phyloP scores from a whole-genome alignment of 2,888 invertebrate species.

The Drosophila pseudotakahashii region DNA sequence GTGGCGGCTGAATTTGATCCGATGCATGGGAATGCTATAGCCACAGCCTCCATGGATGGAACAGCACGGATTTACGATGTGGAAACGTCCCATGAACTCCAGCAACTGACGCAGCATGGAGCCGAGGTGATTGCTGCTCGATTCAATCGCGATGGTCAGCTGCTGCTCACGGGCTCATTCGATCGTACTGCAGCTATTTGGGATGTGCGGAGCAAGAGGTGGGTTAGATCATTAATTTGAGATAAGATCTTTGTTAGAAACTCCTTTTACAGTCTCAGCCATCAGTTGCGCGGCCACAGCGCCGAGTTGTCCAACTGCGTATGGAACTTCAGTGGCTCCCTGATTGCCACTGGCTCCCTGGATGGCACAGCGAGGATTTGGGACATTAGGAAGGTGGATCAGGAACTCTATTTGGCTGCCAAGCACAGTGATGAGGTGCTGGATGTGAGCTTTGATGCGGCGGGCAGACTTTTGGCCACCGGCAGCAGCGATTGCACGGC shows the following conservation, averaged over 20 bases:
- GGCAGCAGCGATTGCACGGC: slow-evolving; percentile 91
- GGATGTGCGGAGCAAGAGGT: slow-evolving; percentile 89
- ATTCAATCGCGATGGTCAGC: slow-evolving; percentile 89
- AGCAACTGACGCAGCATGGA: slow-evolving; percentile 88
- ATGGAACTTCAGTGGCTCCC: slow-evolving; percentile 88
- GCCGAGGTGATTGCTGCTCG: slow-evolving; percentile 91
- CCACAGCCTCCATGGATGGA: slow-evolving; percentile 91
- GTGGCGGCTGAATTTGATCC: slow-evolving; percentile 89
- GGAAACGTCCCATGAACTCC: slow-evolving; percentile 88
- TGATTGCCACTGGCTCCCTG: slow-evolving; percentile 89
- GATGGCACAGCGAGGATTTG: slow-evolving; percentile 90
- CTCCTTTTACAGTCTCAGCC: slow-evolving; percentile 85
- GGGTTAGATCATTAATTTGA: too few species aligned
- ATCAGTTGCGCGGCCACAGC: slow-evolving; percentile 87
- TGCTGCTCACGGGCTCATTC: slow-evolving; percentile 91
- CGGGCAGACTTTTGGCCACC: slow-evolving; percentile 89
- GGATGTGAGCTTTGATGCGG: slow-evolving; percentile 91
- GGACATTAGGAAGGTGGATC: slow-evolving; percentile 86
- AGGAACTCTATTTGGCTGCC: slow-evolving; percentile 86
- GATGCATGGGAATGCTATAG: slow-evolving; percentile 86
- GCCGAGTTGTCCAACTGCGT: slow-evolving; percentile 89
- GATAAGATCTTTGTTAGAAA: not conserved
- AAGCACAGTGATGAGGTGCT: slow-evolving; percentile 89
- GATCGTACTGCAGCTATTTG: slow-evolving; percentile 91
- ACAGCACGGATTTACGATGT: slow-evolving; percentile 90